Conservation (phyloP, 2,888 invertebrate genomes). For the Dolichomitus sp. region DNA sequence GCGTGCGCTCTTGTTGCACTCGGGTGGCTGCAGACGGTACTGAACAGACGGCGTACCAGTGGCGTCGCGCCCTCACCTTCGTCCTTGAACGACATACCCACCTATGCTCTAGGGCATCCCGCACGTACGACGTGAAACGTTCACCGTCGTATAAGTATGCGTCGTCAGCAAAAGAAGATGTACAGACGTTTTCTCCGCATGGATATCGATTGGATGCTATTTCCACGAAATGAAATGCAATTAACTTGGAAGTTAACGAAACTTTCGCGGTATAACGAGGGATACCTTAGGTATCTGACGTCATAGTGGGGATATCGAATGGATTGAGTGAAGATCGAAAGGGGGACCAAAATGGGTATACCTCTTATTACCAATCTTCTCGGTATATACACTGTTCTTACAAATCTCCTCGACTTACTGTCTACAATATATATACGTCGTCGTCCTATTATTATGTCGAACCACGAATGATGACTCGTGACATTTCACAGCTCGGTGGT, state of each 20-base stretch:
- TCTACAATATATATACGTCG: conserved; percentile 32
- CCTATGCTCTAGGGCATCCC: conserved; percentile 29
- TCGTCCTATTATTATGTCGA: conserved; percentile 58
- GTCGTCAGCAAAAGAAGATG: conserved; percentile 25
- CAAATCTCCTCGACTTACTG: conserved; percentile 38
- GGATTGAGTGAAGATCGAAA: conserved; percentile 33
- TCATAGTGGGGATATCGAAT: conserved; percentile 1
- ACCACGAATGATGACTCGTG: conserved; percentile 66
- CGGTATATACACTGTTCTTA: conserved; percentile 16
- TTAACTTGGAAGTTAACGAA: conserved; percentile 47
- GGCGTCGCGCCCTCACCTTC: conserved; percentile 78
- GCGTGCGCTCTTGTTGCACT: conserved; percentile 80
- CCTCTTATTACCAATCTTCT: conserved; percentile 54
- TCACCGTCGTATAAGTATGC: conserved; percentile 17
- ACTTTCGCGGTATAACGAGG: conserved; percentile 1
- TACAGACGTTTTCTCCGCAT: not conserved
- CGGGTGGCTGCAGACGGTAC: conserved; percentile 68
- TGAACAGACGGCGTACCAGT: conserved; percentile 72
- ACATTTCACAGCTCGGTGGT: conserved; percentile 62
- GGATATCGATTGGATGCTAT: not conserved
- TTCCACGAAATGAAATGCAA: conserved; percentile 44
- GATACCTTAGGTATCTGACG: conserved; percentile 8
- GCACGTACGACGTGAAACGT: conserved; percentile 32
- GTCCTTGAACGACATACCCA: conserved; percentile 68
- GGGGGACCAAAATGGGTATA: conserved; percentile 8